Percentiles rank a stretch among this genome's conserved stretches.
Conservation (phyloP, 1,140 invertebrate species). For the Penaeus vannamei region DNA sequence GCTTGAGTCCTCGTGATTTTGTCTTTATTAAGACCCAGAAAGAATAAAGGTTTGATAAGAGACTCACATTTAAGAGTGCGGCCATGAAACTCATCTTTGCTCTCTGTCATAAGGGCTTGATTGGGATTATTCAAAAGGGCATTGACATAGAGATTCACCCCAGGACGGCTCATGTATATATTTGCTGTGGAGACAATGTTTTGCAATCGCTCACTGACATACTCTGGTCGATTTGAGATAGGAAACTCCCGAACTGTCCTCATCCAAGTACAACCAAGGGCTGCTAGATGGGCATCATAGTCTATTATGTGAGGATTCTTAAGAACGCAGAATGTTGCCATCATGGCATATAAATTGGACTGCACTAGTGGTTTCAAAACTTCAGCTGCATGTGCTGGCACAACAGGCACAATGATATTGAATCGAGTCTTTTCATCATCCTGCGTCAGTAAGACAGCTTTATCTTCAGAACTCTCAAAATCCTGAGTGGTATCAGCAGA, state of each 20-base stretch:
- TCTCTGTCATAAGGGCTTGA: conserved; percentile 66
- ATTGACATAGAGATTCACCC: conserved; percentile 47
- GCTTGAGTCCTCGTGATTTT: not conserved
- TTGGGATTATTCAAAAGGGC: conserved; percentile 46
- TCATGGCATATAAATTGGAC: conserved; percentile 60
- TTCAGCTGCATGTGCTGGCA: conserved; percentile 39
- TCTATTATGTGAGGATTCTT: conserved; percentile 67
- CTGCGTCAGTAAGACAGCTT: conserved; percentile 56
- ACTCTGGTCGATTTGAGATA: conserved; percentile 45
- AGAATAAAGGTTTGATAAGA: conserved; percentile 61
- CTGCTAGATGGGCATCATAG: conserved; percentile 62
- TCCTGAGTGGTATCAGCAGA: conserved; percentile 31
- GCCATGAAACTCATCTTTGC: conserved; percentile 25
- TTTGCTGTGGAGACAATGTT: conserved; percentile 54
- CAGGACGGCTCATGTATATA: conserved; percentile 58
- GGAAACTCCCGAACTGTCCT: conserved; percentile 55
- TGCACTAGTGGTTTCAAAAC: conserved; percentile 52
- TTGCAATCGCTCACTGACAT: conserved; percentile 39
- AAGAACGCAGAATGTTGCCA: conserved; percentile 65
- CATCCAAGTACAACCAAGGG: conserved; percentile 66
- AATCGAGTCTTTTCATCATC: conserved; percentile 54
- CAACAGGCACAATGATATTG: conserved; percentile 63
- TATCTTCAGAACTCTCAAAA: conserved; percentile 33
- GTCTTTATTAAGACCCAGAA: conserved; percentile 37
- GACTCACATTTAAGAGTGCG: conserved; percentile 56